Base-by-base conservation (phyloP, 2,888 invertebrate species). In the Autographa pulchrina region DNA sequence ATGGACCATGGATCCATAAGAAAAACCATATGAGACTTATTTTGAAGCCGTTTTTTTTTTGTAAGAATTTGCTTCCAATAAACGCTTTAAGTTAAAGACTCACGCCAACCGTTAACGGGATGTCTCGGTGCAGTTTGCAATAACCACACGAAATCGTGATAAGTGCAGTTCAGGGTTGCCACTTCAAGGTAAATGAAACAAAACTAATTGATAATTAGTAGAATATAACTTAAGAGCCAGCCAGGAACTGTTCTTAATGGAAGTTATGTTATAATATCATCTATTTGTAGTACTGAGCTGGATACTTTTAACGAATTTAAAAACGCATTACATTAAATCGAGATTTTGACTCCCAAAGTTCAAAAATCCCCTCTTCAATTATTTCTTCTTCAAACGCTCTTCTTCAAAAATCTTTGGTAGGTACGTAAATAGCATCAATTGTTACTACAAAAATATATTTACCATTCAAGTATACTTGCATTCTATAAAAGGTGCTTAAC, bases 101-200 rank as follows among this genome's bases (percentile, higher is more conserved):
- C 77, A 74, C 18, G 56, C 78, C 87, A 85, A 9, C 11, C 77
- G 65, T 54, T 89, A 90, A 90, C 90, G 89, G 89, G 82, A 85
- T 75, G 81, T 81, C 69, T 81, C 67, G 72, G 70, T 80, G 83
- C 85, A 84, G 82, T 64, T 79, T 78, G 85, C 83, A 85, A 83
- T 86, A 84, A 83, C 78, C 72, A 84, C 80, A 85, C 79, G 71
- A 85, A 88, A 86, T 84, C 81, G 83, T 82, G 77, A 77, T 84
- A 81, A 83, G 80, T 82, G 86, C 87, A 79, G 69, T 72, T 68
- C 68, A 72, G 56, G 65, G 32, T 20, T 56, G 54, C 20, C 11
- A 56, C 25, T 48, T n/a, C 48, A 48, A 48, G 48, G 48, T 48
- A 0, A 48, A 48, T n/a, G 48, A 48, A 48, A 48, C n/a, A n/a